Conservation (phyloP, 2,113 vertebrate genomes). For the Stegastes partitus region DNA sequence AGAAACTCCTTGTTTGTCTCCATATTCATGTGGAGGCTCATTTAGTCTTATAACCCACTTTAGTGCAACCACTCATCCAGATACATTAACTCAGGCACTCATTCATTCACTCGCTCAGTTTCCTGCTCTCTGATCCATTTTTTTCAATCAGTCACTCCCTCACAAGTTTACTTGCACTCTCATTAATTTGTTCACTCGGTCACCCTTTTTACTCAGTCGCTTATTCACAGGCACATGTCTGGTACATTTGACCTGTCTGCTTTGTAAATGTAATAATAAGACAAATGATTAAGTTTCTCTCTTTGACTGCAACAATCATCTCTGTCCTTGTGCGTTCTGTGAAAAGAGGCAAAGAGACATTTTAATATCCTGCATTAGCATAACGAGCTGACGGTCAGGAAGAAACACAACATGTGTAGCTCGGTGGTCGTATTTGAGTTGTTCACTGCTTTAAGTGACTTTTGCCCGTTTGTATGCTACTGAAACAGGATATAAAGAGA, state of each 20-base stretch:
- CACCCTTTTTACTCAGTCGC: not conserved
- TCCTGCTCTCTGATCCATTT: not conserved
- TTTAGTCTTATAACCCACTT: slow-evolving; percentile 52
- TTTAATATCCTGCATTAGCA: not conserved
- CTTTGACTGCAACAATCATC: not conserved
- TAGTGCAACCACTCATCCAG: slow-evolving; percentile 21
- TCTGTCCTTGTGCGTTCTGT: not conserved
- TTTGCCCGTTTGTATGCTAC: not conserved
- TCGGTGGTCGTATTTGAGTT: not conserved
- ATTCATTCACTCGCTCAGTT: slow-evolving; percentile 19
- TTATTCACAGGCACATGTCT: slow-evolving; percentile 18
- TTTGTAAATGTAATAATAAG: not conserved
- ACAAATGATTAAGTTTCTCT: not conserved
- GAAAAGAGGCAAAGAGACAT: not conserved
- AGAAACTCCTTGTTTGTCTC: slow-evolving; percentile 69
- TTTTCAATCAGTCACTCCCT: not conserved
- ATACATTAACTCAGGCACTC: slow-evolving; percentile 31
- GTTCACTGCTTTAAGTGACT: not conserved
- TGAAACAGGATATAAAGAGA: not conserved
- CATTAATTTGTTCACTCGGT: slow-evolving; percentile 6
- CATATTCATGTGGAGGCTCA: slow-evolving; percentile 61
- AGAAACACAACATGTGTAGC: not conserved
- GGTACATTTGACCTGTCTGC: not conserved
- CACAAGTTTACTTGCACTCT: not conserved
- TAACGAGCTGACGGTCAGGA: not conserved